Evolutionary conservation across 2,888 invertebrate genomes (phyloP), one percentile per base, ranked within the genome.

Genomic region (Drosophila percnosoma): DNA sequence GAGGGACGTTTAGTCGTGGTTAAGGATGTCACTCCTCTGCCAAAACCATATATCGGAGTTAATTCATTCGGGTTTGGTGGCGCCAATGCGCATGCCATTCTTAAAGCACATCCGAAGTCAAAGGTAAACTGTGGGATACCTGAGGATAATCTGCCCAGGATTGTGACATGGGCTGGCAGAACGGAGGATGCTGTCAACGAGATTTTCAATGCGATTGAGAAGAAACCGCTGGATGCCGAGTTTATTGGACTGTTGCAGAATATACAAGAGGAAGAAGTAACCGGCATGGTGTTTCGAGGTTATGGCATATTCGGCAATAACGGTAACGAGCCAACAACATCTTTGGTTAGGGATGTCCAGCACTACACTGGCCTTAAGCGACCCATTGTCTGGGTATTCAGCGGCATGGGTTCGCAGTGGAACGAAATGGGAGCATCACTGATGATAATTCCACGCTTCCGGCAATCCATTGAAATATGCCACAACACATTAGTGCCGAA

Each of bases 41-140:
- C 95, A 38, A 96, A 96, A 36, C 97, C 97, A 27, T 94, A 96
- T 90, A 95, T 96, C 31, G 98, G 96, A 5, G 94, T 98, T 31
- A 99, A 97, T 93, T 98, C 97, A 13, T 99, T 98, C 91, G 98
- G 98, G 0, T 99, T 99, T 91, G 98, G 98, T 34, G 99, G 99
- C 1, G 96, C 96, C 5, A 98, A 98, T 89, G 96, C 96, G 54
- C 93, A 93, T 76, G 91, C 91, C 1, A 70, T 93, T 0, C 65
- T 93, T 0, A 86, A 82, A 51, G 91, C 83, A 0, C 62, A 65
- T 54, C 71, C 82, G 0, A 93, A 92, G 57, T 31, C 83, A 1
- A 93, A 93, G 62, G 18, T 55, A 0, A 96, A 96, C 90, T 93
- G 94, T 1, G 95, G 95, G 18, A 87, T 94, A 18, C 95, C 96